Base-by-base conservation (phyloP, 37 sponge, comb jelly and placozoan species). In the Spongilla lacustris region DNA sequence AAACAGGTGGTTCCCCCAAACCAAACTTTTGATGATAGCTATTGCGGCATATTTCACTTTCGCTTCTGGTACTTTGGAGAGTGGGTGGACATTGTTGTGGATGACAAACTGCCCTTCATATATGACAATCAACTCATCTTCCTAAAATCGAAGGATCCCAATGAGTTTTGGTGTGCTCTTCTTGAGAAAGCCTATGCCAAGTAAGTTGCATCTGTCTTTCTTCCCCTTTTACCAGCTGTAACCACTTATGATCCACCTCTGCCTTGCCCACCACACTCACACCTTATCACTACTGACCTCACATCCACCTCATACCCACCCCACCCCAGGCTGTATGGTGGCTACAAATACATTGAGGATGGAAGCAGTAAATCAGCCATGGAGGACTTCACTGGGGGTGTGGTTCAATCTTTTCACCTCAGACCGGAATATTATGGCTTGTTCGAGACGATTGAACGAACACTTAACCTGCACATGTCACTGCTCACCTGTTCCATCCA, bases 171-270 rank as follows among this genome's bases (percentile, higher is more conserved):
- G 99, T 94, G 97, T 89, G 97, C 99, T 25, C 87, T 98, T 22
- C 70, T 98, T 33, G 99, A 98, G 89, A 98, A 98, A 58, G 99
- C 99, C 26, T 98, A 98, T 77, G 99, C 99, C 38, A 98, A 98
- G 93, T 90, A 28, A 72, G 85, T 46, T 31, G 31, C 32, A 0
- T n/a, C 67, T 21, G 37, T 58, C 28, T 58, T 49, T 38, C 8
- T 46, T 46, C 8, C 46, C 8, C 8, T 46, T 46, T 94, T 8
- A 86, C n/a, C n/a, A n/a, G n/a, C n/a, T n/a, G n/a, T n/a, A n/a
- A n/a, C n/a, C n/a, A n/a, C n/a, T n/a, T n/a, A n/a, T n/a, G n/a
- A n/a, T n/a, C n/a, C n/a, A n/a, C n/a, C n/a, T n/a, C n/a, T n/a
- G n/a, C n/a, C n/a, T n/a, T n/a, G n/a, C n/a, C n/a, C n/a, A n/a